Base-by-base conservation (phyloP, 2,797 vertebrate genomes). In the Epinephelus coioides region DNA sequence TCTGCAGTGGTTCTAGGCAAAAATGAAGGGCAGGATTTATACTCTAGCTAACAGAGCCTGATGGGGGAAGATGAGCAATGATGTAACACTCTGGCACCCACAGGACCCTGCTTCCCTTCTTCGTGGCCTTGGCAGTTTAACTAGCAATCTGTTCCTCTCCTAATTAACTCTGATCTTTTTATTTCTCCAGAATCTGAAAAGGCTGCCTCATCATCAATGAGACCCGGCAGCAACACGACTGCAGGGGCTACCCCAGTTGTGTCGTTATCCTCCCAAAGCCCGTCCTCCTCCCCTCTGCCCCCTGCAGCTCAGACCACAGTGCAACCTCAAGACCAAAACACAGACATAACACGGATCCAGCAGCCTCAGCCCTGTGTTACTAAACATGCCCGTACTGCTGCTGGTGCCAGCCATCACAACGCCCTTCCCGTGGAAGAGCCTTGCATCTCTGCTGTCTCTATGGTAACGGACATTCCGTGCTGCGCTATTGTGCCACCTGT, bases 21-120 rank as follows among this genome's bases (percentile, higher is more conserved):
- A 86, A 86, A 82, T 73, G 73, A 87, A 85, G 84, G 80, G 95
- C 95, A 97, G 95, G 95, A 95, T 97, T 97, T 97, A 95, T 96
- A 95, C 95, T 96, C 94, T 95, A 92, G 94, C 96, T 96, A 95
- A 96, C 95, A 95, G 96, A 96, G 95, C 95, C 96, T 97, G 85
- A 87, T 88, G 74, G 83, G 73, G 75, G 57, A 83, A 85, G 84
- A 82, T 69, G 4, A 59, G 67, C 56, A 64, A 69, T 89, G 89
- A 90, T 90, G 73, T 86, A 91, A 91, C 82, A 76, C 66, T 40
- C 50, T 51, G 74, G 73, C 72, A 71, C 70, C 61, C 81, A 74
- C 59, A 86, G 66, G 68, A 86, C 68, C 60, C 60, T 40, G 76
- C 60, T 79, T 74, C 67, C 85, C 57, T 81, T 85, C 73, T 77